These are phyloP conservation scores for Leguminivora glycinivorella DNA, from an alignment of 1,140 invertebrate genomes.

Conservation along the genomic window DNA sequence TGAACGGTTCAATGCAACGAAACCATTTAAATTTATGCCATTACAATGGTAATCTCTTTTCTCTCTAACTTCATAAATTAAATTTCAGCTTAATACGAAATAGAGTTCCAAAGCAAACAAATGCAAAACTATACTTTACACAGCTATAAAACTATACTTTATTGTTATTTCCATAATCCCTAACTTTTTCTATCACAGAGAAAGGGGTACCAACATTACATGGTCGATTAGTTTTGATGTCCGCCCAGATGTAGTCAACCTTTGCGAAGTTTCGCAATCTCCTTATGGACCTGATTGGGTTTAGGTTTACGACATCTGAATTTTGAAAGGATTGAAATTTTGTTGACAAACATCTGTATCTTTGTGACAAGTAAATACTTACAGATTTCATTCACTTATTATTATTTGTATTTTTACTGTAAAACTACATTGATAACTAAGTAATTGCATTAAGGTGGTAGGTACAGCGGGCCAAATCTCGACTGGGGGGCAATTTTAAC, in stretches of 20 bases:
- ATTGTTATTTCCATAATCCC: conserved; percentile 13
- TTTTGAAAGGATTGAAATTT: not conserved
- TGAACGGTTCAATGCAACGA: too few relatives aligned
- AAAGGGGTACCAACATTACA: conserved; percentile 38
- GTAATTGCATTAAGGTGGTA: too few relatives aligned
- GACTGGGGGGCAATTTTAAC: too few relatives aligned
- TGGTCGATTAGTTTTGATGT: conserved; percentile 33
- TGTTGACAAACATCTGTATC: not conserved
- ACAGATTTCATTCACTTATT: too few relatives aligned
- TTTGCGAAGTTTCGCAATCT: conserved; percentile 22
- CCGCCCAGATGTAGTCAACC: conserved; percentile 14
- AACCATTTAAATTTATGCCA: too few relatives aligned
- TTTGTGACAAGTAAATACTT: not conserved
- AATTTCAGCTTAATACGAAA: too few relatives aligned
- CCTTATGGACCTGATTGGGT: not conserved
- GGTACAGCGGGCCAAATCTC: too few relatives aligned
- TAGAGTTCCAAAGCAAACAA: not conserved
- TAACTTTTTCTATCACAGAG: conserved; percentile 10
- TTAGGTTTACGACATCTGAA: conserved; percentile 18
- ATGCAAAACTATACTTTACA: not conserved
- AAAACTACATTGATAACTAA: too few relatives aligned
- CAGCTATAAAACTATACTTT: conserved; percentile 18
- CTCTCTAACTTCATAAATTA: too few relatives aligned
- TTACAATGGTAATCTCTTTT: too few relatives aligned
- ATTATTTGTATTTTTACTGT: too few relatives aligned